Base-by-base conservation (phyloP, 2,113 vertebrate species). In the Halcyon malimbica region DNA sequence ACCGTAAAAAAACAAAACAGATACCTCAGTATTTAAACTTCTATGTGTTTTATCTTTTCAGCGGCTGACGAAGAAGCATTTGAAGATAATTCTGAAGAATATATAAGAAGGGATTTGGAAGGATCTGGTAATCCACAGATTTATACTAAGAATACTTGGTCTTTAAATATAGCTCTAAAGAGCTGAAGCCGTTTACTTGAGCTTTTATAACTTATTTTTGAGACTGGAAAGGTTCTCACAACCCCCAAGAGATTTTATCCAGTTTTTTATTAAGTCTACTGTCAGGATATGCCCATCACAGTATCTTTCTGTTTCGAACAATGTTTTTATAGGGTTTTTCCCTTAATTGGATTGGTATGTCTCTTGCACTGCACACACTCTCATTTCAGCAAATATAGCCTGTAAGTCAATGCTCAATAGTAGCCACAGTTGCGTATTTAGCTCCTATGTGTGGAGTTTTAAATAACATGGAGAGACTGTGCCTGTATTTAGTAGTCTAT, bases 21-120 rank as follows among this genome's bases (percentile, higher is more conserved):
- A 82, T 4, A 57, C 10, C 14, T 64, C n/a, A 7, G 8, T 63
- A 16, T 42, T 74, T 77, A 50, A 90, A 67, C 17, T 57, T 74
- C 20, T 60, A 0, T 54, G 20, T 94, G 12, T 81, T 85, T 87
- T 53, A 1, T 93, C 35, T 93, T 97, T 64, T 95, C 33, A 99
- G 99, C 99, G 98, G 99, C 99, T 56, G 99, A 99, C 97, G 99
- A 99, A 96, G 99, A 99, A 97, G 99, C 99, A 14, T 99, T 99
- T 98, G 99, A 99, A 97, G 99, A 99, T 97, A 99, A 99, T 97
- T 99, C 99, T 59, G 99, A 99, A 96, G 99, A 99, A 95, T 99
- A 99, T 88, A 99, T 99, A 89, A 98, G 99, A 75, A 98, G 99
- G 96, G 99, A 99, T 97, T 98, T 99, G 82, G 99, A 99, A 98